A percentile compares a stretch with the other conserved stretches of the same genome.
These are phyloP conservation scores for Ectropis crepuscularia DNA, from an alignment of 2,888 invertebrate species.

Conservation along the genomic window DNA sequence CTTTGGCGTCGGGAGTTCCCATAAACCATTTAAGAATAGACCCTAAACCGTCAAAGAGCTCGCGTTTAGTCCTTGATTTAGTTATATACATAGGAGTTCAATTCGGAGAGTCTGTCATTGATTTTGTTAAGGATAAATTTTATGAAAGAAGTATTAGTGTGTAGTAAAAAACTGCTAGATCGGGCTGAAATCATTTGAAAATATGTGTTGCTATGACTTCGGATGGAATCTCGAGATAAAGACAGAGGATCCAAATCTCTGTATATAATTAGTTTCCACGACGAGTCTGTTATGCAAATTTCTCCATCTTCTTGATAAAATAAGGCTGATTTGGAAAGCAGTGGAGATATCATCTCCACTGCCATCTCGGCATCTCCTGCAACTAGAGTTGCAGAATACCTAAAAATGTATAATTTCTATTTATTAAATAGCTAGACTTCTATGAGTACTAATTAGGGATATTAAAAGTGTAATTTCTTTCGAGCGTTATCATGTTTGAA, in stretches of 20 bases:
- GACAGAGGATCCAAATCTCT: slow-evolving; percentile 40
- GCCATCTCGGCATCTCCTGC: slow-evolving; percentile 17
- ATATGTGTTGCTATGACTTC: slow-evolving; percentile 33
- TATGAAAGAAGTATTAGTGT: slow-evolving; percentile 37
- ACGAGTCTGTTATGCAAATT: slow-evolving; percentile 33
- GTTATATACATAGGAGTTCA: slow-evolving; percentile 39
- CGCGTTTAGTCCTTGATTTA: slow-evolving; percentile 41
- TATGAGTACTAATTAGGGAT: not conserved
- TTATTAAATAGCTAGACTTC: not conserved
- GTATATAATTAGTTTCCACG: slow-evolving; percentile 45
- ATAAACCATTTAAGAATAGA: slow-evolving; percentile 48
- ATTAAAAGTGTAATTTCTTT: not conserved
- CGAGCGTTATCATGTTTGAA: not conserved
- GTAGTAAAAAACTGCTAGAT: slow-evolving; percentile 5
- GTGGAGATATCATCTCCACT: slow-evolving; percentile 18
- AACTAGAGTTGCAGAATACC: slow-evolving; percentile 25
- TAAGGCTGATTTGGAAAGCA: slow-evolving; percentile 38
- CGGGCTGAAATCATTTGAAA: slow-evolving; percentile 24
- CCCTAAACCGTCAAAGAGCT: slow-evolving; percentile 47
- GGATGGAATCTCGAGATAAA: slow-evolving; percentile 38
- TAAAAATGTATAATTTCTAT: slow-evolving; percentile 18
- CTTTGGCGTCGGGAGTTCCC: slow-evolving; percentile 48
- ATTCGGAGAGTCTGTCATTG: slow-evolving; percentile 35
- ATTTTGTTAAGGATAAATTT: slow-evolving; percentile 42
- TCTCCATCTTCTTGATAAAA: slow-evolving; percentile 38